Conservation (phyloP, 2,113 vertebrate species). For the Dolichallabes microphthalmus region DNA sequence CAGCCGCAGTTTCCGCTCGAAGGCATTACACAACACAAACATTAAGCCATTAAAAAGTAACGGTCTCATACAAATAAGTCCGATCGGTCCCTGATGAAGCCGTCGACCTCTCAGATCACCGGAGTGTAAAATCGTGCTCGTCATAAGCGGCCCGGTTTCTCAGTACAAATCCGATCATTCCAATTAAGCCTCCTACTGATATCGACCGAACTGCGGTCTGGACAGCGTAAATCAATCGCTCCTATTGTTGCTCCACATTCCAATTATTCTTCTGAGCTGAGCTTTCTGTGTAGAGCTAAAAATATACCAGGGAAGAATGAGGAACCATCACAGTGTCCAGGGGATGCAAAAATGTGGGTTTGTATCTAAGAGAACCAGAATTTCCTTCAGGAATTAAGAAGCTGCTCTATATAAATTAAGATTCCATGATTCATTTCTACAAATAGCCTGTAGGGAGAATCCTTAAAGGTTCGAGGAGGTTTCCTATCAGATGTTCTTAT, state of each 20-base stretch:
- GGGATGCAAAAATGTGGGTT: not conserved
- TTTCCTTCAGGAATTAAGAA: not conserved
- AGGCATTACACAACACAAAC: not conserved
- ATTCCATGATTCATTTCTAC: not conserved
- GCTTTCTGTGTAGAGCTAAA: not conserved
- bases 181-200: conserved; percentile 46
- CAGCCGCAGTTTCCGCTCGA: not conserved
- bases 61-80: conserved; percentile 8
- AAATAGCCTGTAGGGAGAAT: not conserved
- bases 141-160: conserved; percentile 36
- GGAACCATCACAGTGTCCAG: not conserved
- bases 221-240: conserved; percentile 47
- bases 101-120: not conserved
- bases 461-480: not conserved
- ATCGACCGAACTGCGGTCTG: conserved; percentile 46
- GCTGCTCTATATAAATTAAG: not conserved
- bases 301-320: not conserved
- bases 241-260: conserved; percentile 39
- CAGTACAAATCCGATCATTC: conserved; percentile 33
- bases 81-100: conserved; percentile 11
- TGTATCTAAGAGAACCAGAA: not conserved
- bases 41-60: not conserved
- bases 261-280: conserved; percentile 49
- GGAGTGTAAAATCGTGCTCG: conserved; percentile 9
- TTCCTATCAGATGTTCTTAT: not conserved